phyloP scores from a whole-genome alignment of 2,797 vertebrate species.

The Furcifer pardalis region DNA sequence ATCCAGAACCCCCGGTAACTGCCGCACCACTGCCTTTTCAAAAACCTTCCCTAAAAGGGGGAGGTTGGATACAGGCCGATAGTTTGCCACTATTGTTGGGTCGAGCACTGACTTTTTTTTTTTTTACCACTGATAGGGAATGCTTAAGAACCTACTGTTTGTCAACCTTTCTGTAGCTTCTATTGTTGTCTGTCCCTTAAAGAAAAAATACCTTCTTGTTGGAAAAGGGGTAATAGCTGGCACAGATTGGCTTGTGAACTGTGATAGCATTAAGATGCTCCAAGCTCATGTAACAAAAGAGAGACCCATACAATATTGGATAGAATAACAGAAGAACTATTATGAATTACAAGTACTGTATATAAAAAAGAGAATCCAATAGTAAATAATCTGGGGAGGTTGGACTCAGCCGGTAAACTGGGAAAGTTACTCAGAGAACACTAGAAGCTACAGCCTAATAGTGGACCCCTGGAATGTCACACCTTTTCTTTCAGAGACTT shows the following conservation, averaged over 20 bases:
- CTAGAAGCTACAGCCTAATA: neutral
- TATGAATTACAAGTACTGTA: neutral
- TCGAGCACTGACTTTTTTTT: too few relatives aligned
- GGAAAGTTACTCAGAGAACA: neutral
- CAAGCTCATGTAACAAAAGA: neutral
- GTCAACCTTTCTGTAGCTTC: neutral
- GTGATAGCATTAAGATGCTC: neutral
- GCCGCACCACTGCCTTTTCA: too few relatives aligned
- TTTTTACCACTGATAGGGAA: neutral
- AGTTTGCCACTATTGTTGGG: too few relatives aligned
- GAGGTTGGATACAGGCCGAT: too few relatives aligned
- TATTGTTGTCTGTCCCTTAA: too few relatives aligned
- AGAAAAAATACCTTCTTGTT: neutral
- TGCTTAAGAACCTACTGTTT: neutral
- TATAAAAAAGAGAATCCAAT: neutral
- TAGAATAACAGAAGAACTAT: neutral
- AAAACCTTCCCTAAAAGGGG: too few relatives aligned
- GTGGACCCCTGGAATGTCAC: neutral
- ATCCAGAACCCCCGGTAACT: too few relatives aligned
- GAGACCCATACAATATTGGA: neutral
- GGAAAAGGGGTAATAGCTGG: neutral
- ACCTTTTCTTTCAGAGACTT: neutral
- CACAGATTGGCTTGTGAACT: neutral
- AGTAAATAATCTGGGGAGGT: neutral
- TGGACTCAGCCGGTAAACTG: neutral